A percentile compares a stretch with the other conserved stretches of the same genome.
phyloP scores from a whole-genome alignment of 2,888 invertebrate species.

The Teleogryllus oceanicus region DNA sequence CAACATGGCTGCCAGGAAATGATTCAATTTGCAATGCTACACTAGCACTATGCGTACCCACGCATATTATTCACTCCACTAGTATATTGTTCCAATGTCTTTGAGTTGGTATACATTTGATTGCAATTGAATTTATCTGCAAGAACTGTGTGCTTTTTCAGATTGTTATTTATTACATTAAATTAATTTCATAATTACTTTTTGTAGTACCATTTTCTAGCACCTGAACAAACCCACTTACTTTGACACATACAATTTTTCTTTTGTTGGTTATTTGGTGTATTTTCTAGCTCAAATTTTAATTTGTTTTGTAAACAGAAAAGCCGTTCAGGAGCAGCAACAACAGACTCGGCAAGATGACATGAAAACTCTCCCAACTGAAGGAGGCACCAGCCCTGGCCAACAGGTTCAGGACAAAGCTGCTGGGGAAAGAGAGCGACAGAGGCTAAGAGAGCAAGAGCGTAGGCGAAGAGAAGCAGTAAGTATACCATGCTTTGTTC shows the following conservation, averaged over 20 bases:
- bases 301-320: slow-evolving; percentile 36
- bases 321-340: slow-evolving; percentile 43
- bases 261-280: slow-evolving; percentile 23
- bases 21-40: too few relatives aligned
- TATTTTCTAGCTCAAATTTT: background rate
- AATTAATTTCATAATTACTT: too few relatives aligned
- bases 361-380: slow-evolving; percentile 46
- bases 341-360: slow-evolving; percentile 45
- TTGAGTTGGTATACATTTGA: too few relatives aligned
- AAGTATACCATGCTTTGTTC: slow-evolving; percentile 48
- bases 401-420: slow-evolving; percentile 51
- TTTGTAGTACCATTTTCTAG: too few relatives aligned
- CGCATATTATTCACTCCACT: too few relatives aligned
- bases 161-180: too few relatives aligned
- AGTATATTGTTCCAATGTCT: too few relatives aligned
- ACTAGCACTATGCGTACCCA: too few relatives aligned
- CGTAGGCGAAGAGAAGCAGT: slow-evolving; percentile 88
- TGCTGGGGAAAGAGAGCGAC: slow-evolving; percentile 67
- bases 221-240: too few relatives aligned
- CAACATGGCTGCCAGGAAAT: too few relatives aligned
- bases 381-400: slow-evolving; percentile 47
- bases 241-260: slow-evolving; percentile 19
- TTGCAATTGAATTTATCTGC: too few relatives aligned
- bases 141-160: too few relatives aligned
- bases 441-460: slow-evolving; percentile 84